Evolutionary conservation across 2,113 vertebrate species (phyloP).

Genomic region (Pachypanchax playfairii): DNA sequence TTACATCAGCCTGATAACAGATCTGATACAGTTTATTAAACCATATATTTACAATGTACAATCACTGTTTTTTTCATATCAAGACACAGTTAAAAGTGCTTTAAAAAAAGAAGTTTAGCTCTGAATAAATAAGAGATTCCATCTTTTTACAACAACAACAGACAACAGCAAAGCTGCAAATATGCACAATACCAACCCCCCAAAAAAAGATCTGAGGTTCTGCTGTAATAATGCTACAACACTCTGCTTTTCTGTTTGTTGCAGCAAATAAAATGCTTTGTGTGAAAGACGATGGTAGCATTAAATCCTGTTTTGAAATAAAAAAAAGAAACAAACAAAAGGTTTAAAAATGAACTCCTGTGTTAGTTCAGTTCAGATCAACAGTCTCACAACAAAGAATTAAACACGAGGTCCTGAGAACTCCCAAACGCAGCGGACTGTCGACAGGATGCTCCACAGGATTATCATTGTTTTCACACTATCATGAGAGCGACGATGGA

Average conservation of each 20-base stretch:
- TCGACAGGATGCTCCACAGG: slow-evolving; percentile 15
- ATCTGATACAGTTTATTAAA: slow-evolving; percentile 72
- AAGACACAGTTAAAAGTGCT: slow-evolving; percentile 97
- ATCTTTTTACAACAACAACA: slow-evolving; percentile 61
- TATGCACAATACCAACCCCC: slow-evolving; percentile 41
- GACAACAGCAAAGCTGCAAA: slow-evolving; percentile 57
- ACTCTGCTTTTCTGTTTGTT: slow-evolving; percentile 34
- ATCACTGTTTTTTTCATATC: slow-evolving; percentile 88
- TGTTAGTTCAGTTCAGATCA: slow-evolving; percentile 23
- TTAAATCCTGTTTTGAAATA: slow-evolving; percentile 33
- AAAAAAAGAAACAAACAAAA: slow-evolving; percentile 31
- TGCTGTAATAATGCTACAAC: slow-evolving; percentile 45
- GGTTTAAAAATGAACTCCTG: slow-evolving; percentile 8
- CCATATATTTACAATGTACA: slow-evolving; percentile 88
- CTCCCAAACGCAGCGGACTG: slow-evolving; percentile 32
- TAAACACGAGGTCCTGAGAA: slow-evolving; percentile 34
- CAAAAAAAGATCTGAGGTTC: slow-evolving; percentile 56
- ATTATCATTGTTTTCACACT: background rate
- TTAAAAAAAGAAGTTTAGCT: slow-evolving; percentile 80
- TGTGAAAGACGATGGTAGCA: slow-evolving; percentile 39
- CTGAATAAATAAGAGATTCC: slow-evolving; percentile 92
- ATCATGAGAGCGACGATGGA: background rate
- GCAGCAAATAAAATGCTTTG: slow-evolving; percentile 43
- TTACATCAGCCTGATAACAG: slow-evolving; percentile 28
- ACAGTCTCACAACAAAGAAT: slow-evolving; percentile 41